Evolutionary conservation across 2,888 invertebrate genomes (phyloP).

Genomic region (Theretra japonica): DNA sequence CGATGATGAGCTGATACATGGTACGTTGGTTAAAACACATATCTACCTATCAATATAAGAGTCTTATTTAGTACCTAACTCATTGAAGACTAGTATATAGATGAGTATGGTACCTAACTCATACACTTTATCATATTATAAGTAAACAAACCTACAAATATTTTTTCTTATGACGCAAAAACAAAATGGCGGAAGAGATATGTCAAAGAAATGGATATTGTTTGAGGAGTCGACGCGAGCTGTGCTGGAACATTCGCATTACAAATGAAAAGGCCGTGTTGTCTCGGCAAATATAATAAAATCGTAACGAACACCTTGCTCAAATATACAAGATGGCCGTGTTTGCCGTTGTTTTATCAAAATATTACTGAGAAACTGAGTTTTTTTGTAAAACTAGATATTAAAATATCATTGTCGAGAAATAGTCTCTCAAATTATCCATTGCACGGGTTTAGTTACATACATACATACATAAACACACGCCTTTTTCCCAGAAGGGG

Average conservation of each 20-base stretch:
- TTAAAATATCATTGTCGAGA: too few species aligned
- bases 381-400: too few species aligned
- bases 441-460: too few species aligned
- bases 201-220: slow-evolving; percentile 22
- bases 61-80: too few species aligned
- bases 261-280: slow-evolving; percentile 11
- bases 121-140: not conserved
- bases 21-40: too few species aligned
- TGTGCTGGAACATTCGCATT: not conserved
- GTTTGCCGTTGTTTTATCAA: not conserved
- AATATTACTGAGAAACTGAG: not conserved
- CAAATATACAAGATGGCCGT: not conserved
- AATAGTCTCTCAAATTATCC: too few species aligned
- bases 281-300: slow-evolving; percentile 13
- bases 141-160: not conserved
- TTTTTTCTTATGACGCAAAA: not conserved
- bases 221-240: slow-evolving; percentile 18
- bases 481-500: too few species aligned
- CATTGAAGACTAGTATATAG: too few species aligned
- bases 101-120: too few species aligned
- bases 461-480: too few species aligned
- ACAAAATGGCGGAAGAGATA: not conserved
- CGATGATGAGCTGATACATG: too few species aligned
- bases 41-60: not conserved
- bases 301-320: not conserved